Evolutionary conservation across 2,113 vertebrate species (phyloP).

Genomic region (Pteronura brasiliensis): DNA sequence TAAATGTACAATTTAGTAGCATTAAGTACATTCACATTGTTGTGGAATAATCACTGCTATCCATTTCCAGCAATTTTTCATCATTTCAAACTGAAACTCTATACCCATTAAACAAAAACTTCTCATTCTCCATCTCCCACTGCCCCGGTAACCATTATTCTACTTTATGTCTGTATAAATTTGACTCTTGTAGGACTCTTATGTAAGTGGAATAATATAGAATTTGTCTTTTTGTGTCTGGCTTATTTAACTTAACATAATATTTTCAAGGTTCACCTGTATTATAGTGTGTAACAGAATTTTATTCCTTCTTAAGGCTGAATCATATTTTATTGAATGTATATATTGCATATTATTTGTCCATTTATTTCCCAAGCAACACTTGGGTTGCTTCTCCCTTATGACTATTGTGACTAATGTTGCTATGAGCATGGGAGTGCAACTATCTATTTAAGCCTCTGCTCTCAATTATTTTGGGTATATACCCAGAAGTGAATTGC

Average conservation of each 20-base stretch:
- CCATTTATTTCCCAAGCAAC: background rate
- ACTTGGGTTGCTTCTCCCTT: background rate
- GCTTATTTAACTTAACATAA: background rate
- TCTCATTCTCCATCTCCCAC: background rate
- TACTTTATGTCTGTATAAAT: background rate
- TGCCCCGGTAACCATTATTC: background rate
- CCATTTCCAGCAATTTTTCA: background rate
- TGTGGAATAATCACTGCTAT: background rate
- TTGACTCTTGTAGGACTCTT: background rate
- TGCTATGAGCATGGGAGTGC: background rate
- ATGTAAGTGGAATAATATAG: background rate
- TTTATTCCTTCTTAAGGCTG: background rate
- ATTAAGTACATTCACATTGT: background rate
- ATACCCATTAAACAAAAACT: background rate
- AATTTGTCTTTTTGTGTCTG: background rate
- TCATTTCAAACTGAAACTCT: background rate
- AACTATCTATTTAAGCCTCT: background rate
- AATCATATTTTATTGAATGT: background rate
- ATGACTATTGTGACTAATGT: background rate
- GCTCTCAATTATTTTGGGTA: background rate
- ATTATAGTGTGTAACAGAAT: background rate
- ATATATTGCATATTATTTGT: background rate
- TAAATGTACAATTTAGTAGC: background rate
- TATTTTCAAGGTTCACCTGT: background rate
- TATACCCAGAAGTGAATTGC: background rate